phyloP scores from a whole-genome alignment of 30 jellyfish, hydroid and myxozoan species.

The Clytia hemisphaerica region DNA sequence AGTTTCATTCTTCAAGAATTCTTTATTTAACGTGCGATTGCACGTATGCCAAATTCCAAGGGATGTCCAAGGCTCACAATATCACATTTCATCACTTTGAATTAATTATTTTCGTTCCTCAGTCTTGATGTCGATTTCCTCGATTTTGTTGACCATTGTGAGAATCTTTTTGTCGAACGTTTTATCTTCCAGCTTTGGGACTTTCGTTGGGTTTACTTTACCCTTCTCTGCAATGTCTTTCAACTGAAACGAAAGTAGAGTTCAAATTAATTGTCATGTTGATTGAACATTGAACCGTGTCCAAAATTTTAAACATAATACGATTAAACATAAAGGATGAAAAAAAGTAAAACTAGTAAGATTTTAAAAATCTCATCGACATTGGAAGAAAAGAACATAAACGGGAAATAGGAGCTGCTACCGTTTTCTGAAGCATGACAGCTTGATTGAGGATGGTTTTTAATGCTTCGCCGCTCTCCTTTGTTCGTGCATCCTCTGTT shows the following conservation, averaged over 20 bases:
- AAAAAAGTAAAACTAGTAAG: background rate
- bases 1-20: no score
- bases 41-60: no score
- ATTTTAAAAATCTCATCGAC: background rate
- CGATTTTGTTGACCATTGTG: constrained; percentile 71
- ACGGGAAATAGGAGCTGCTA: no score
- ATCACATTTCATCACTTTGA: no score
- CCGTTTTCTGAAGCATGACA: constrained; percentile 89
- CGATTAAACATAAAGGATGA: no score
- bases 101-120: no score
- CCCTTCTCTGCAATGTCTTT: constrained; percentile 37
- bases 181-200: constrained; percentile 55
- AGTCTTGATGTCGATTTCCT: no score
- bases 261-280: background rate
- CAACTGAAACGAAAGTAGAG: constrained; percentile 12
- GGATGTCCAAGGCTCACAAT: no score
- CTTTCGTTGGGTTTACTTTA: background rate
- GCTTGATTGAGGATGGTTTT: constrained; percentile 85
- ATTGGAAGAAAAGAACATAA: background rate
- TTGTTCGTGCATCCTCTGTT: constrained; percentile 65
- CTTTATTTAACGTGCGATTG: no score
- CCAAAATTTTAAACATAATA: no score
- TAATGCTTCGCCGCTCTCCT: constrained; percentile 86
- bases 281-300: background rate
- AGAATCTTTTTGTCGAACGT: constrained; percentile 56